These are phyloP conservation scores for Corbicula japonica DNA, from an alignment of 2,888 invertebrate species.

Conservation along the genomic window DNA sequence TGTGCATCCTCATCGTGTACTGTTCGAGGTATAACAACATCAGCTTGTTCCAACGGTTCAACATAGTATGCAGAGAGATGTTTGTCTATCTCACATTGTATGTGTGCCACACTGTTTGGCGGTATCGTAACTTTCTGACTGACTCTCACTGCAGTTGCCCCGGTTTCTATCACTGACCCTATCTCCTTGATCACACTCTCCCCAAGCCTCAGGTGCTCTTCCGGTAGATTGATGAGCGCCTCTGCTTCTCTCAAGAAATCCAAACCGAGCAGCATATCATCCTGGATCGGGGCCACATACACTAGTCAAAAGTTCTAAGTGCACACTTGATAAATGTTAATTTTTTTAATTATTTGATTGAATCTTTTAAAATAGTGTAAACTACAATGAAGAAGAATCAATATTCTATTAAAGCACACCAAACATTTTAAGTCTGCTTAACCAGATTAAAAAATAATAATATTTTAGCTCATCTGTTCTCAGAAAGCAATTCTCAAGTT, in stretches of 20 bases:
- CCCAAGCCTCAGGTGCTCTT: conserved; percentile 3
- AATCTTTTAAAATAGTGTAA: too few relatives aligned
- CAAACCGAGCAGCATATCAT: conserved; percentile 57
- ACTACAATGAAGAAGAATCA: too few relatives aligned
- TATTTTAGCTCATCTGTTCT: too few relatives aligned
- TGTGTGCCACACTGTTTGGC: conserved; percentile 7
- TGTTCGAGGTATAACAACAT: conserved; percentile 13
- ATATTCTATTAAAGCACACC: too few relatives aligned
- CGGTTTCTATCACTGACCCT: too few relatives aligned
- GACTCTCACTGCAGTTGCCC: background rate
- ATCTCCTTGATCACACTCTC: too few relatives aligned
- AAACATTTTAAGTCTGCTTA: too few relatives aligned
- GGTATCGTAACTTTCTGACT: conserved; percentile 10
- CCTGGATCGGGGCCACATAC: conserved; percentile 60
- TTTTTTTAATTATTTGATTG: too few relatives aligned
- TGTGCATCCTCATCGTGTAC: background rate
- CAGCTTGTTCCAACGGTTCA: background rate
- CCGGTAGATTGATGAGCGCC: conserved; percentile 17
- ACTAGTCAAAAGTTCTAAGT: too few relatives aligned
- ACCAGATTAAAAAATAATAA: too few relatives aligned
- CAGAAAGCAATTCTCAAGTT: too few relatives aligned
- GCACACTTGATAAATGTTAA: too few relatives aligned
- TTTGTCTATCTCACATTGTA: conserved; percentile 1
- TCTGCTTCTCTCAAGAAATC: conserved; percentile 38
- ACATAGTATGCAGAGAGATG: background rate